Percentiles rank a stretch among this genome's conserved stretches.
phyloP scores from a whole-genome alignment of 2,888 invertebrate species.

The Hypomecis punctinalis region DNA sequence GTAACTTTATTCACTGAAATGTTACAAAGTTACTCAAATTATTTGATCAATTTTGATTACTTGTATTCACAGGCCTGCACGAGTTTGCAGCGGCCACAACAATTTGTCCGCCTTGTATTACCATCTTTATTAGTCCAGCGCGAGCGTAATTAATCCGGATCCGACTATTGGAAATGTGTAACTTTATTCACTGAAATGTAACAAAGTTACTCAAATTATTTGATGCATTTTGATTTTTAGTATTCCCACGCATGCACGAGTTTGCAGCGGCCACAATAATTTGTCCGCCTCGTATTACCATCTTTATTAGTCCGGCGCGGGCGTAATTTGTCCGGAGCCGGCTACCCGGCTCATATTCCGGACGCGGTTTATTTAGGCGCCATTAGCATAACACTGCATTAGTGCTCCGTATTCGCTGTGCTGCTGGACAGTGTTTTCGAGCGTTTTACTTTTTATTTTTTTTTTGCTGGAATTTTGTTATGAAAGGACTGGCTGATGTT shows the following conservation, averaged over 20 bases:
- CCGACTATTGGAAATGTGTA: conserved; percentile 29
- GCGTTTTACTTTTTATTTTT: conserved; percentile 4
- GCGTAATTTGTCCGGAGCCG: conserved; percentile 68
- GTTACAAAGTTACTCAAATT: no score
- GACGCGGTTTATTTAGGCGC: conserved; percentile 70
- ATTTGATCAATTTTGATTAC: no score
- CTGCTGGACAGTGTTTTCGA: conserved; percentile 20
- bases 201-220: no score
- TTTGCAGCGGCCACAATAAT: conserved; percentile 50
- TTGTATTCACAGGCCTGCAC: no score
- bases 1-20: no score
- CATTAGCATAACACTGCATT: conserved; percentile 76
- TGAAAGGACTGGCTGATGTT: conserved; percentile 1
- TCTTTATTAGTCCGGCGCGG: conserved; percentile 70
- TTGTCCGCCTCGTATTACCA: conserved; percentile 68
- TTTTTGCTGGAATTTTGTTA: conserved; percentile 8
- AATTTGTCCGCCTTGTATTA: conserved; percentile 67
- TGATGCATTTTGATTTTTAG: no score
- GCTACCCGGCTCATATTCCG: conserved; percentile 68
- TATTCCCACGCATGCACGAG: not conserved
- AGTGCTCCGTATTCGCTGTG: conserved; percentile 48
- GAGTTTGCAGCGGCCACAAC: conserved; percentile 38
- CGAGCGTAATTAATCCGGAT: conserved; percentile 68
- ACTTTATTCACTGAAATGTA: no score
- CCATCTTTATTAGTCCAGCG: conserved; percentile 72